These are phyloP conservation scores for Lasius fuliginosus DNA, from an alignment of 2,888 invertebrate species.

Conservation along the genomic window DNA sequence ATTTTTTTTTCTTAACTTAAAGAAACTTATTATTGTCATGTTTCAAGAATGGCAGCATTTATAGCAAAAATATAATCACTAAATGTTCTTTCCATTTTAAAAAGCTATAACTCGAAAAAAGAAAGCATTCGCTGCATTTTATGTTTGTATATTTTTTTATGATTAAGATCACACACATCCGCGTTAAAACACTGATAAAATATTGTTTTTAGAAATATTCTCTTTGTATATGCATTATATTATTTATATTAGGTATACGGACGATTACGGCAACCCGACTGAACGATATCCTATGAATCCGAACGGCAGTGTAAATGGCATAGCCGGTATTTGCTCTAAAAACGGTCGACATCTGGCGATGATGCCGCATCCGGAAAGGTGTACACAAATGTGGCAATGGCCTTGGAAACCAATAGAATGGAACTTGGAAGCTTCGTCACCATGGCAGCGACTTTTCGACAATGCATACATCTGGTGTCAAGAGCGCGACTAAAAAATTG, in stretches of 20 bases:
- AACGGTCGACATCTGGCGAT: slow-evolving; percentile 98
- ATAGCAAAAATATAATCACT: no score
- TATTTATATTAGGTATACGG: slow-evolving; percentile 90
- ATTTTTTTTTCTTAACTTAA: no score
- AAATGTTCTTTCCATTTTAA: no score
- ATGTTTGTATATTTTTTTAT: no score
- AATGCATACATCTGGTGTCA: slow-evolving; percentile 93
- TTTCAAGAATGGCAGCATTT: no score
- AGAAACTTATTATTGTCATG: no score
- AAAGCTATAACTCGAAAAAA: no score
- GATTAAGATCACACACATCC: no score
- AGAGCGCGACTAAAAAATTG: not conserved
- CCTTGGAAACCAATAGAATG: slow-evolving; percentile 89
- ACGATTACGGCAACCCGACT: slow-evolving; percentile 92
- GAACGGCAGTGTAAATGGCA: slow-evolving; percentile 94
- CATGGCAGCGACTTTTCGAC: slow-evolving; percentile 97
- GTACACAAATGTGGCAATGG: slow-evolving; percentile 96
- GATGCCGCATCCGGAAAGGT: slow-evolving; percentile 99
- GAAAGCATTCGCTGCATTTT: no score
- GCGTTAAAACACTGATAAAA: no score
- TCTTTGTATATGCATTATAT: not conserved
- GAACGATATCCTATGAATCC: slow-evolving; percentile 97
- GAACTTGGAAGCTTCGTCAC: slow-evolving; percentile 89
- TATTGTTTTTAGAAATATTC: not conserved
- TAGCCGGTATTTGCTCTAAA: slow-evolving; percentile 95